These are phyloP conservation scores for Pedicia rivosa DNA, from an alignment of 2,888 invertebrate genomes.

Conservation along the genomic window DNA sequence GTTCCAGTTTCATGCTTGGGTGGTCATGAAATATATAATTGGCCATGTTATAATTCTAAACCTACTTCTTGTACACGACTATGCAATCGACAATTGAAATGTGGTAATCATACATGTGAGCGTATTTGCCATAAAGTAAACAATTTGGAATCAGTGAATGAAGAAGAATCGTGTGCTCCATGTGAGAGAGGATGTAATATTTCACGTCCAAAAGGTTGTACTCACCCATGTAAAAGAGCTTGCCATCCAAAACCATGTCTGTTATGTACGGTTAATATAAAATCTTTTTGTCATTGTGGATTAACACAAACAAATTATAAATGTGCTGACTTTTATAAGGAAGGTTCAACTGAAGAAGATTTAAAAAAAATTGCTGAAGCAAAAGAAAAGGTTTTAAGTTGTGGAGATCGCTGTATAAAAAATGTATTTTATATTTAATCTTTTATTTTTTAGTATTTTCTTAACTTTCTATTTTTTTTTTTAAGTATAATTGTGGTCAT, in stretches of 20 bases:
- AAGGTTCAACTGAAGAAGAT: conserved; percentile 31
- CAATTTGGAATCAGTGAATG: conserved; percentile 28
- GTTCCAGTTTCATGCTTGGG: conserved; percentile 57
- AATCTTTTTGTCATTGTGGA: conserved; percentile 68
- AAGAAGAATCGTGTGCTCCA: conserved; percentile 35
- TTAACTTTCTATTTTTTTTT: conserved; percentile 6
- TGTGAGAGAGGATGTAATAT: conserved; percentile 45
- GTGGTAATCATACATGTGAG: conserved; percentile 64
- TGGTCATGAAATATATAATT: conserved; percentile 47
- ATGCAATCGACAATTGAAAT: conserved; percentile 55
- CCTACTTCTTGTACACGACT: conserved; percentile 61
- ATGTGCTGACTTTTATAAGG: conserved; percentile 48
- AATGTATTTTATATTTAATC: conserved; percentile 37
- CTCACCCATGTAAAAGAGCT: conserved; percentile 50
- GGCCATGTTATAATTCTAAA: conserved; percentile 52
- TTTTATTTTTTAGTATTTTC: not conserved
- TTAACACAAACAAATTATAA: conserved; percentile 56
- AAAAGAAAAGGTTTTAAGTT: conserved; percentile 30
- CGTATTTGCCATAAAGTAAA: conserved; percentile 53
- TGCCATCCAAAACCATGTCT: conserved; percentile 64
- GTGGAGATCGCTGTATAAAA: conserved; percentile 76
- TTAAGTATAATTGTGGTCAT: conserved; percentile 68
- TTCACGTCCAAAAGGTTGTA: conserved; percentile 53
- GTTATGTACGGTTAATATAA: conserved; percentile 52
- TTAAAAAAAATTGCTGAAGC: conserved; percentile 22